Evolutionary conservation across 2,113 vertebrate species (phyloP), one percentile per base, ranked within the genome.

Genomic region (Aythya baeri): DNA sequence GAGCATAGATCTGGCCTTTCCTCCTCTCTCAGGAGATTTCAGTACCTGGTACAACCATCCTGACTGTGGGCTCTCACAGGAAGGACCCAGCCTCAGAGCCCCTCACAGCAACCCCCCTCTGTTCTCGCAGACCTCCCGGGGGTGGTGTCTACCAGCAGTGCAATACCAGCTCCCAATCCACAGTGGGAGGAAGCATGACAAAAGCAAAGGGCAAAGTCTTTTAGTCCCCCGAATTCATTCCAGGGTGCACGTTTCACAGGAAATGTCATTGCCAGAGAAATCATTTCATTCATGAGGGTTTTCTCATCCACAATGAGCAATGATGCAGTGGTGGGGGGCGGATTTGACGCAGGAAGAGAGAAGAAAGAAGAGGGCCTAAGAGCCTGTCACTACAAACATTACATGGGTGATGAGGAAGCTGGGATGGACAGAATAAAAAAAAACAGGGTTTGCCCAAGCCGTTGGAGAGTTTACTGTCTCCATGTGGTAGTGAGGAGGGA

Each of bases 341-440:
- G 91, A 55, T 88, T 89, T 97, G 94, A 95, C 52, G 86, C 94
- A 97, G 83, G 72, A 57, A 84, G 86, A 55, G 86, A 67, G 91
- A 59, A 75, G 73, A 78, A 78, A 81, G 77, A 67, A 5, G 7
- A 16, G 31, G 83, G 44, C 72, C 88, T 71, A 22, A 84, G 50
- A 86, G 70, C 32, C 57, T 93, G 68, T 52, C 83, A 86, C 61
- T 38, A 61, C 74, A 78, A 91, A 91, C 78, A 81, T 43, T 21
- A 72, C 70, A 36, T 61, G 17, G 55, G 27, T 43, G 17, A 16
- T 11, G 73, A 59, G 68, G 38, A 11, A 63, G 61, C n/a, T 26
- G 43, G 8, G 36, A 55, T 26, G 61, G 71, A 50, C 12, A 61
- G 70, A 13, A 71, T 0, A 2, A 71, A 83, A 92, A 46, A 55